These are phyloP conservation scores for Agrochola lychnidis DNA, from an alignment of 2,888 invertebrate species.

Conservation along the genomic window DNA sequence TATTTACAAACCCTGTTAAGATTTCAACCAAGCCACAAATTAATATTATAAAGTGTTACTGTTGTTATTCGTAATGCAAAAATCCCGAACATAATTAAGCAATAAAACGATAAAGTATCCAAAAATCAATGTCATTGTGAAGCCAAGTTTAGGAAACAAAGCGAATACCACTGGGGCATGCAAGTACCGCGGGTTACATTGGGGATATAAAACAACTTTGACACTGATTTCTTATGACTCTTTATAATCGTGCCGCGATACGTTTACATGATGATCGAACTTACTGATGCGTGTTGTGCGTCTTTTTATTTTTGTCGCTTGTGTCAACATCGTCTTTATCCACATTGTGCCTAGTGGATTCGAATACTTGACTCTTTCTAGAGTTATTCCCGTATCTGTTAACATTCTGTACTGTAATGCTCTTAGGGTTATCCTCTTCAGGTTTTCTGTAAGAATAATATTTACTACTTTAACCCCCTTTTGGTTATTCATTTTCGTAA, in stretches of 20 bases:
- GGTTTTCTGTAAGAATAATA: conserved; percentile 87
- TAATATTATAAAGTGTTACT: conserved; percentile 32
- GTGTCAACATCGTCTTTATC: conserved; percentile 94
- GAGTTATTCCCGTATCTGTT: conserved; percentile 86
- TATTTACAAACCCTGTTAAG: conserved; percentile 20
- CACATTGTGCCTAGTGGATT: conserved; percentile 93
- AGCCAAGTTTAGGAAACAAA: conserved; percentile 50
- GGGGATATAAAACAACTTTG: conserved; percentile 68
- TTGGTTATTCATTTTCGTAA: conserved; percentile 43
- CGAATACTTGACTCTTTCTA: conserved; percentile 93
- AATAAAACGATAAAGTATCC: conserved; percentile 55
- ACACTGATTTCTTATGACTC: conserved; percentile 68
- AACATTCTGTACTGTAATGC: conserved; percentile 86
- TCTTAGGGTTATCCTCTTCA: conserved; percentile 87
- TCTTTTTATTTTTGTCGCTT: conserved; percentile 91
- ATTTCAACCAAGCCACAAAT: conserved; percentile 53
- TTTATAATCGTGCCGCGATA: conserved; percentile 58
- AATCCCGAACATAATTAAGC: conserved; percentile 54
- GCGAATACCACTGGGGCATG: conserved; percentile 35
- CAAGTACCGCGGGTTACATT: conserved; percentile 40
- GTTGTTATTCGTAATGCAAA: conserved; percentile 32
- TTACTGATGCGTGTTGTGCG: conserved; percentile 85
- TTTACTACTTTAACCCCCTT: conserved; percentile 70
- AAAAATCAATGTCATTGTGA: conserved; percentile 63
- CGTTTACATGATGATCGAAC: conserved; percentile 71